Evolutionary conservation across 2,888 invertebrate genomes (phyloP), one percentile per base, ranked within the genome.

Genomic region (Pocota personata): DNA sequence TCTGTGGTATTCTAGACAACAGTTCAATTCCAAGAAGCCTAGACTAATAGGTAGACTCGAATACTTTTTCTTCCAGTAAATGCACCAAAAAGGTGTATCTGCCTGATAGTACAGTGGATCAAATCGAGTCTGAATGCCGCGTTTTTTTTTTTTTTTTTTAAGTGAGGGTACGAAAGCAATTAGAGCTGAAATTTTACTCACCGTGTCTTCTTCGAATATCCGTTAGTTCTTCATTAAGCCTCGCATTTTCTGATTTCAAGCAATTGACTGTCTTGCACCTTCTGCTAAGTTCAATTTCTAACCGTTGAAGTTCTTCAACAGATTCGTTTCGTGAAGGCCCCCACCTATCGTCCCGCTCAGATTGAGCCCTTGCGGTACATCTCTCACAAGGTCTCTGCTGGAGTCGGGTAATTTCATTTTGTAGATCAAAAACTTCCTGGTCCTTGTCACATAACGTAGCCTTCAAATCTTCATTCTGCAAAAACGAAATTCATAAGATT

Each of bases 391-490:
- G 52, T 76, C 30, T 64, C 21, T 35, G 60, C 35, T 87, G 79
- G 8, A 89, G 50, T 14, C 84, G 62, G 1, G 75, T 50, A 3
- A 88, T 87, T 87, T 88, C 84, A 52, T 37, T 37, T 37, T 24
- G 19, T 0, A 76, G 30, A 3, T 0, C 14, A 1, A 6, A 16
- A 21, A 82, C 6, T 19, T 77, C 12, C 0, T 67, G 32, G 1
- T 82, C 77, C 6, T 24, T 32, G 2, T 40, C 8, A n/a, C 67
- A 77, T 3, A 82, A 7, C 2, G 0, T 19, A 0, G 82, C 67
- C 77, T 89, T 73, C 16, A 90, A 80, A 8, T 82, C 64, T 80
- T 90, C 88, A 67, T 90, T 91, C 91, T 91, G 84, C 19, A 88
- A 88, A 58, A 19, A 21, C 43, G 0, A 48, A 64, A 62, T 46